These are phyloP conservation scores for Phyllopteryx taeniolatus DNA, from an alignment of 2,113 vertebrate species.

Conservation along the genomic window DNA sequence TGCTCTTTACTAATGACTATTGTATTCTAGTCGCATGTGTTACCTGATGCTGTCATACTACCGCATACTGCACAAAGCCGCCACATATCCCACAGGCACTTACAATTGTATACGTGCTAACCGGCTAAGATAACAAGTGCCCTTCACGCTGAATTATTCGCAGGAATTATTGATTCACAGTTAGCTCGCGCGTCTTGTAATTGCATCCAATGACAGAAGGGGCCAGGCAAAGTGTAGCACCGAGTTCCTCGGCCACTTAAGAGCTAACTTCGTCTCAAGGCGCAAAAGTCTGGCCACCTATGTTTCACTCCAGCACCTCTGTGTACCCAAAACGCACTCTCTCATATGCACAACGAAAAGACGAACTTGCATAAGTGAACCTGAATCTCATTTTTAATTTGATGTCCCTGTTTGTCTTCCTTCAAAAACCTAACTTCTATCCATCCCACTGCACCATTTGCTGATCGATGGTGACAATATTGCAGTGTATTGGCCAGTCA, in stretches of 20 bases:
- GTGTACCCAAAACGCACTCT: constrained; percentile 6
- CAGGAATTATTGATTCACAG: constrained; percentile 13
- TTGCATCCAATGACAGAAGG: constrained; percentile 24
- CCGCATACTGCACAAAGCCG: background rate
- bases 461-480: background rate
- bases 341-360: constrained; percentile 18
- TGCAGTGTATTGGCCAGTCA: constrained; percentile 9
- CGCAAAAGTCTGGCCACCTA: background rate
- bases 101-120: constrained; percentile 12
- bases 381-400: constrained; percentile 24
- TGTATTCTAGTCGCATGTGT: background rate
- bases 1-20: background rate
- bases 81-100: background rate
- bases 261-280: constrained; percentile 30
- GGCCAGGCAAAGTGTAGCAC: constrained; percentile 4
- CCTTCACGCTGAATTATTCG: constrained; percentile 44
- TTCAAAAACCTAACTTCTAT: constrained; percentile 18
- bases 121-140: constrained; percentile 4
- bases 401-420: background rate
- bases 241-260: constrained; percentile 22
- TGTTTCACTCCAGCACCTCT: constrained; percentile 4
- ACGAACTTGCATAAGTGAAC: constrained; percentile 25
- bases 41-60: background rate
- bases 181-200: constrained; percentile 15
- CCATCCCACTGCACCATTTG: constrained; percentile 9